A percentile compares a stretch with the other conserved stretches of the same genome.
These are phyloP conservation scores for Sapajus apella DNA, from an alignment of 2,113 vertebrate genomes.

Conservation along the genomic window DNA sequence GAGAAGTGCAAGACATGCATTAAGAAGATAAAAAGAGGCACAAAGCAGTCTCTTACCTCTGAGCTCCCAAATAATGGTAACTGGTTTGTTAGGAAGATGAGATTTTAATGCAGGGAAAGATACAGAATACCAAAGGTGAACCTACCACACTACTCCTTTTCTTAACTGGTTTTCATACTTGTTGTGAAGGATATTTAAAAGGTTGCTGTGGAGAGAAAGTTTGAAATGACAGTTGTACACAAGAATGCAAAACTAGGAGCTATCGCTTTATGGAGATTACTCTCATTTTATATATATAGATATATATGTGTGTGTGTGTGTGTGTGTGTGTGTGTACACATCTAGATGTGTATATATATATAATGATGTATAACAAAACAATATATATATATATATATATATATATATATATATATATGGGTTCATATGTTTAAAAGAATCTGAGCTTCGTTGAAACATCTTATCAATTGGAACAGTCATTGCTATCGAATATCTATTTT, in stretches of 20 bases:
- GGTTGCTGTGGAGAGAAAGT: background rate
- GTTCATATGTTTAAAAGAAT: constrained; percentile 58
- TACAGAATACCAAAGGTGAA: background rate
- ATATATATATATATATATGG: background rate
- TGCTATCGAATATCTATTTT: constrained; percentile 78
- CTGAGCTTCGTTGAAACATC: constrained; percentile 61
- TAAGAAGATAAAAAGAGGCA: background rate
- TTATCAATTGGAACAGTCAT: constrained; percentile 58
- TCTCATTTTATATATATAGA: background rate
- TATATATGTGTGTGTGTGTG: background rate
- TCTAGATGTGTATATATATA: background rate
- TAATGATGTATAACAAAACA: background rate
- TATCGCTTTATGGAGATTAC: background rate
- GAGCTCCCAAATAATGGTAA: background rate
- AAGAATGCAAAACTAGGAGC: background rate
- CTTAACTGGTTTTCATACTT: constrained; percentile 11
- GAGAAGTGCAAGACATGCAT: background rate
- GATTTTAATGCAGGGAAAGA: background rate
- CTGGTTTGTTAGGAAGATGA: background rate
- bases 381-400: background rate
- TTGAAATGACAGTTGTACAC: background rate
- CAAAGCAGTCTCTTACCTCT: background rate
- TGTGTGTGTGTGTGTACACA: background rate
- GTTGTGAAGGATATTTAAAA: background rate
- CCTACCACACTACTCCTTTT: background rate